Base-by-base conservation (phyloP, 2,113 vertebrate genomes). In the Nipponia nippon region DNA sequence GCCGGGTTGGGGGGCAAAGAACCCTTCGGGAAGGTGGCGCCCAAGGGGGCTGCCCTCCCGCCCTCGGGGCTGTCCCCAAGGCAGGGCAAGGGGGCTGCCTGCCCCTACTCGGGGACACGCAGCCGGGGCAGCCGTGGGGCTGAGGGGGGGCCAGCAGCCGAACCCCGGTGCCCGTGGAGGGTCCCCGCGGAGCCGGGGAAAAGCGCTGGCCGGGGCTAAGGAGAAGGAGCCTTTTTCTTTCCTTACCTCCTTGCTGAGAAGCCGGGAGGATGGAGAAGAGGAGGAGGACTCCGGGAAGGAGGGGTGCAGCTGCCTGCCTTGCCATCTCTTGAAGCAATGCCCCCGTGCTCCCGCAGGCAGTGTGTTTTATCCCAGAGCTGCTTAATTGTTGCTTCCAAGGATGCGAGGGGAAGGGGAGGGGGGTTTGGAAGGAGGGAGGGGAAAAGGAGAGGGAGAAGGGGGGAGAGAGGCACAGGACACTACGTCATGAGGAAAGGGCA, bases 301-400 rank as follows among this genome's bases (percentile, higher is more conserved):
- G 98, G 98, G 97, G 97, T 96, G 98, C 97, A 95, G 98, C 97
- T 97, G 98, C 98, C 98, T 98, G 98, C 98, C 97, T 97, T 98
- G 99, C 99, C 99, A 99, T 99, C 99, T 99, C 98, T 98, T 98
- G 98, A 96, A 98, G 98, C 98, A 99, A 99, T 99, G 98, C 98
- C 98, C 98, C 97, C 96, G 98, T 97, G 97, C 93, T 98, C 98
- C 98, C 97, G 97, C 97, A 90, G 98, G 98, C 98, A 95, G 98
- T 98, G 98, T 98, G 98, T 99, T 99, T 99, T 99, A 99, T 99
- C 98, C 99, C 98, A 98, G 98, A 97, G 95, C 97, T 97, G 98
- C 98, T 98, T 98, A 99, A 99, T 99, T 99, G 99, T 98, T 98
- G 98, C 98, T 98, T 98, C 97, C 98, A 93, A 96, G 96, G 98